Conservation (phyloP, 2,797 vertebrate species). For the Epinephelus awoara region DNA sequence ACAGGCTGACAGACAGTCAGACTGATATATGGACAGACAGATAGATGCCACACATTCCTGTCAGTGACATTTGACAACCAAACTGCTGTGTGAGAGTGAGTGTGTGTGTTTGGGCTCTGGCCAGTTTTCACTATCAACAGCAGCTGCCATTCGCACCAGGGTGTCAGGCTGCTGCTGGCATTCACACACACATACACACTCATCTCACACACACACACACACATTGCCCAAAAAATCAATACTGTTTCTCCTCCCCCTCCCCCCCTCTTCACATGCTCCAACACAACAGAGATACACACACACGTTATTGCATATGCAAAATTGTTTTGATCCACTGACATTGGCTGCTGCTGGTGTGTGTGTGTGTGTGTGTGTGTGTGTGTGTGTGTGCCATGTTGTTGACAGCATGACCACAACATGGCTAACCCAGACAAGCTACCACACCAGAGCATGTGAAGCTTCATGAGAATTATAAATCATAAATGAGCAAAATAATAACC, state of each 20-base stretch:
- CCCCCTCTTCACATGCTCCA: conserved; percentile 44
- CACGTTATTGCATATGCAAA: conserved; percentile 19
- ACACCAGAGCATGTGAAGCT: conserved; percentile 5
- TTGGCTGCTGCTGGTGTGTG: neutral
- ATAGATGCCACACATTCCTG: conserved; percentile 38
- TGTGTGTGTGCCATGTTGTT: neutral
- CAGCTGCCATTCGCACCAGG: conserved; percentile 78
- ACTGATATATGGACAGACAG: conserved; percentile 19
- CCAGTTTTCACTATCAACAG: conserved; percentile 79
- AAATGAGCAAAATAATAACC: neutral
- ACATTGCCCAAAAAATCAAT: conserved; percentile 64
- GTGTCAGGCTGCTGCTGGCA: conserved; percentile 78
- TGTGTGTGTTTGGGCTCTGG: conserved; percentile 48
- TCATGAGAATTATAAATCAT: neutral
- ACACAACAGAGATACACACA: conserved; percentile 41
- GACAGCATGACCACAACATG: neutral
- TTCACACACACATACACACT: conserved; percentile 36
- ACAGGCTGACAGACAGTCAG: conserved; percentile 17
- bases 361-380: conserved; percentile 1
- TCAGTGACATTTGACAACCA: conserved; percentile 40
- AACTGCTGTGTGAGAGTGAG: conserved; percentile 28
- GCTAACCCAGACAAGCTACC: conserved; percentile 8
- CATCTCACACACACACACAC: conserved; percentile 40
- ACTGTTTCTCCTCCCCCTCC: conserved; percentile 35
- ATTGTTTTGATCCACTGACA: conserved; percentile 37